Evolutionary conservation across 2,113 vertebrate genomes (phyloP).

Genomic region (Arenaria interpres): DNA sequence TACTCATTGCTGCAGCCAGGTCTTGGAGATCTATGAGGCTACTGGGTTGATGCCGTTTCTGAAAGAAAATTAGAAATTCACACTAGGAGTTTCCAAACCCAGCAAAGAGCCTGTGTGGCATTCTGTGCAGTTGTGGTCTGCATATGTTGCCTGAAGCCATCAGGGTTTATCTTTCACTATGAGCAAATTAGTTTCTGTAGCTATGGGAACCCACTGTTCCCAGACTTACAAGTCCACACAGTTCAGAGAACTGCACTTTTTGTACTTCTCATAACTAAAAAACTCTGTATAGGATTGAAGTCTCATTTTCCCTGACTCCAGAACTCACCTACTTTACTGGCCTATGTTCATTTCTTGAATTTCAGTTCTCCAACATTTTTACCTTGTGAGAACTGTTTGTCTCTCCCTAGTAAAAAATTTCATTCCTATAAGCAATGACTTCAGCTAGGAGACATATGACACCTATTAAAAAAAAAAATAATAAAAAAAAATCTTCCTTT

Average conservation of each 20-base stretch:
- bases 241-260: neutral
- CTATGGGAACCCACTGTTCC: neutral
- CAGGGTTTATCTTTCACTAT: neutral
- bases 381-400: neutral
- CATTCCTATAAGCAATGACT: neutral
- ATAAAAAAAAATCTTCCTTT: neutral
- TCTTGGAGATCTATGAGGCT: neutral
- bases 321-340: neutral
- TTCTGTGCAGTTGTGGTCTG: neutral
- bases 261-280: neutral
- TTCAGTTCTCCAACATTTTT: neutral
- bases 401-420: neutral
- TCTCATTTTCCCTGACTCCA: neutral
- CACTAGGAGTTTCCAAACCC: neutral
- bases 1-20: neutral
- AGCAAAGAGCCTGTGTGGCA: neutral
- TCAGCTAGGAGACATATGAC: neutral
- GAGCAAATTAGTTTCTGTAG: neutral
- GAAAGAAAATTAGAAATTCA: neutral
- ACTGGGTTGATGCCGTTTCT: neutral
- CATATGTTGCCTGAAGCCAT: neutral
- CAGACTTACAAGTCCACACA: neutral
- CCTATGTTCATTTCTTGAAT: neutral
- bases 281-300: neutral
- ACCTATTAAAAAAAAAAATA: neutral